Percentiles rank a stretch among this genome's conserved stretches.
These are phyloP conservation scores for Caenorhabditis plicata DNA, from an alignment of 2,888 invertebrate species.

Conservation along the genomic window DNA sequence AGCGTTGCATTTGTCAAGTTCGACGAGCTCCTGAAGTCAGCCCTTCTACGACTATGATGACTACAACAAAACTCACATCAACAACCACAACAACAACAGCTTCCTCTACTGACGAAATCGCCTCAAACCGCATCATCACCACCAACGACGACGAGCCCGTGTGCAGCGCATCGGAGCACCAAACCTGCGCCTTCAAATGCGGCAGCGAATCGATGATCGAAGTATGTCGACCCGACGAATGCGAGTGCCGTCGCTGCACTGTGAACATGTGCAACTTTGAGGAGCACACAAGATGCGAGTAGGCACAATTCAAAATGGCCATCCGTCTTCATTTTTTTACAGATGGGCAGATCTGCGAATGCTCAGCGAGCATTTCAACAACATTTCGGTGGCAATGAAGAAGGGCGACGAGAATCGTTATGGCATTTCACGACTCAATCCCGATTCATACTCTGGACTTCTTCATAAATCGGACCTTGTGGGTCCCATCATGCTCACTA, in stretches of 20 bases:
- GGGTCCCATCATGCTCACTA: conserved; percentile 43
- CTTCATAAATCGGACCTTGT: conserved; percentile 20
- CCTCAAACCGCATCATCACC: too few relatives aligned
- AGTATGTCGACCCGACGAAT: not conserved
- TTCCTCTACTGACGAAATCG: too few relatives aligned
- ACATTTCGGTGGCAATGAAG: conserved; percentile 49
- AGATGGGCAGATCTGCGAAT: conserved; percentile 48
- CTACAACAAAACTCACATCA: not conserved
- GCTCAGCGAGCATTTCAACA: conserved; percentile 44
- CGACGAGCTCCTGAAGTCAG: conserved; percentile 31
- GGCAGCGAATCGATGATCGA: not conserved
- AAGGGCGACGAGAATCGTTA: conserved; percentile 50
- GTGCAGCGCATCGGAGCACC: too few relatives aligned
- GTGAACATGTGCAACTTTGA: conserved; percentile 27
- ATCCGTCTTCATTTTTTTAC: too few relatives aligned
- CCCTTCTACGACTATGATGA: not conserved
- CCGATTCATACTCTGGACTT: conserved; percentile 44
- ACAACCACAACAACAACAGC: not conserved
- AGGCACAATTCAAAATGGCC: too few relatives aligned
- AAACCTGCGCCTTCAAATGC: too few relatives aligned
- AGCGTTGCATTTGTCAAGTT: conserved; percentile 45
- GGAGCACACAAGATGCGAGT: conserved; percentile 25
- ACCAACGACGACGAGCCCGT: too few relatives aligned
- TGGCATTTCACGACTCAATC: conserved; percentile 41
- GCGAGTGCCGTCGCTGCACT: conserved; percentile 4